Conservation (phyloP, 2,113 vertebrate genomes). For the Octodon degus region DNA sequence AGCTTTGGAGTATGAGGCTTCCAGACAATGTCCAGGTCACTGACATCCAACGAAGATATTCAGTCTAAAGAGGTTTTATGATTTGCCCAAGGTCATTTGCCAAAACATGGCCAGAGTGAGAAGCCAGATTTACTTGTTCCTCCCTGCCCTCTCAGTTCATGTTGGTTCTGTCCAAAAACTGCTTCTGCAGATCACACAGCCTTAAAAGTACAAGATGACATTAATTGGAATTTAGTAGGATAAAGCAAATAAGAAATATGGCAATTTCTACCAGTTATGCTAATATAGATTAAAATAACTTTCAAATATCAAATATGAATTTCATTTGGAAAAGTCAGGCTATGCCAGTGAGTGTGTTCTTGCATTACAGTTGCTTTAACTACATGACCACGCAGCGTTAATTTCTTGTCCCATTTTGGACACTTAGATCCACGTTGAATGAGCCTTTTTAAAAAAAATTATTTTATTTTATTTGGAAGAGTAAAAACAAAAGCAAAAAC, state of each 20-base stretch:
- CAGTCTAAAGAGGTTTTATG: not conserved
- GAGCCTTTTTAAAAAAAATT: not conserved
- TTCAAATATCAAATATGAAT: conserved; percentile 69
- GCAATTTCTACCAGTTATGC: conserved; percentile 50
- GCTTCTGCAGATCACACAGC: conserved; percentile 34
- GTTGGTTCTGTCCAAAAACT: conserved; percentile 53
- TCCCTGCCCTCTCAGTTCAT: not conserved
- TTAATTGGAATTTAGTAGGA: conserved; percentile 63
- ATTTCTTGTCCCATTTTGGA: not conserved
- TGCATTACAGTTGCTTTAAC: not conserved
- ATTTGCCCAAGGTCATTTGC: not conserved
- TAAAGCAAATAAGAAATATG: conserved; percentile 57
- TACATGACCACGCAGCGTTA: not conserved
- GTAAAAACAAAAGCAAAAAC: not conserved
- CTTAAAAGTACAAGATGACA: conserved; percentile 67
- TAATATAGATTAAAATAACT: conserved; percentile 70
- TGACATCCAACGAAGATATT: not conserved
- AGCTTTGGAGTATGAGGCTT: not conserved
- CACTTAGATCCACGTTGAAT: conserved; percentile 16
- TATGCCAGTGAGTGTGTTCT: conserved; percentile 35
- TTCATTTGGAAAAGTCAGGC: conserved; percentile 67
- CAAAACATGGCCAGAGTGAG: not conserved
- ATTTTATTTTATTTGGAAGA: conserved; percentile 13
- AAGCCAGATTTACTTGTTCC: not conserved
- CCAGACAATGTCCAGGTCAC: not conserved